phyloP scores from a whole-genome alignment of 2,888 invertebrate genomes.

The Callosobruchus maculatus region DNA sequence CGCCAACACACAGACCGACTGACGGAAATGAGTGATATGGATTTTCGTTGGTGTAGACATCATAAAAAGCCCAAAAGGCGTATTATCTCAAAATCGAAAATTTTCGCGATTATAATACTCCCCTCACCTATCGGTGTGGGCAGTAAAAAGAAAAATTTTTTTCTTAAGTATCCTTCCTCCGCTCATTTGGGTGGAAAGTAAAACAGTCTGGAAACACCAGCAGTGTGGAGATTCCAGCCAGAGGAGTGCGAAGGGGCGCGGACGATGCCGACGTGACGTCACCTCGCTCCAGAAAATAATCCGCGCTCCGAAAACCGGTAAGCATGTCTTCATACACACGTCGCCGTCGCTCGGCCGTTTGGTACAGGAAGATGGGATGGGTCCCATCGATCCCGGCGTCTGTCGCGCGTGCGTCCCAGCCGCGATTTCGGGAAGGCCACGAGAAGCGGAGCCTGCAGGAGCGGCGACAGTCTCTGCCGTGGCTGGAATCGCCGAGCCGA shows the following conservation, averaged over 20 bases:
- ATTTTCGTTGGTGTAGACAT: no score
- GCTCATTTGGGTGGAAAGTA: no score
- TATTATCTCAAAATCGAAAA: no score
- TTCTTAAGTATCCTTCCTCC: no score
- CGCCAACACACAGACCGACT: no score
- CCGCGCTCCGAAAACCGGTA: background rate
- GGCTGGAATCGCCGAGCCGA: background rate
- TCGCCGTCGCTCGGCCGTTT: no score
- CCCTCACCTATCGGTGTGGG: no score
- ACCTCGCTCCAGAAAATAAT: background rate
- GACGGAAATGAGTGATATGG: no score
- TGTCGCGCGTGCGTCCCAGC: slow-evolving; percentile 40
- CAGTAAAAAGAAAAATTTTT: no score
- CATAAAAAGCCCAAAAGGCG: no score
- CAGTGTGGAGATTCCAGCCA: background rate
- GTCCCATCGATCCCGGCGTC: slow-evolving; percentile 45
- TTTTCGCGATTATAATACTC: no score
- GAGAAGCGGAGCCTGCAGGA: background rate
- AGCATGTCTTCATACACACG: background rate
- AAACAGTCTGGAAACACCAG: no score
- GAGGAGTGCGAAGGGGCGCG: background rate
- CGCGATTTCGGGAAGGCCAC: slow-evolving; percentile 26
- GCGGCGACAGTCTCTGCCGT: background rate
- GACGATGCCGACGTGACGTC: slow-evolving; percentile 4
- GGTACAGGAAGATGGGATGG: slow-evolving; percentile 38